Base-by-base conservation (phyloP, 2,888 invertebrate genomes). In the Dichetophora obliterata region DNA sequence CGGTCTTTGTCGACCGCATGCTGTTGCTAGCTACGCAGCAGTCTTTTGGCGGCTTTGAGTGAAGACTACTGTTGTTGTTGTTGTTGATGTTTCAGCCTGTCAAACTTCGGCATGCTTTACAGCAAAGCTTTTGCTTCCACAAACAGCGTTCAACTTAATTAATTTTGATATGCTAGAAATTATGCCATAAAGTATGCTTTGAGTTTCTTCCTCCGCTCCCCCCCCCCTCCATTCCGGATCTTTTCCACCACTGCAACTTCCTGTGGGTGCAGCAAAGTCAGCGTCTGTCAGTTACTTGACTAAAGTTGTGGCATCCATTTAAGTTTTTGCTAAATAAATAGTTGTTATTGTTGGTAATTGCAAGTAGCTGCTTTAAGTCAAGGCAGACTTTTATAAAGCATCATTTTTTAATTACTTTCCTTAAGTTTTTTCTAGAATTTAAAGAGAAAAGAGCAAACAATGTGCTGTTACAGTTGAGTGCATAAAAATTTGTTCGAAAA, bases 151-250 rank as follows among this genome's bases (percentile, higher is more conserved):
- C n/a, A 65, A 77, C 73, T 77, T 77, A 77, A 77, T 77, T 72
- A 77, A 77, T 59, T 73, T 68, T 73, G 61, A 70, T 61, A 70
- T 48, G n/a, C 70, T 63, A 16, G 59, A 59, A 69, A 63, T 69
- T 61, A 61, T 63, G 75, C 75, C 24, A 9, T 57, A 77, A 66
- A 48, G 54, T 57, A 37, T 59, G 50, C 22, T 43, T 43, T 68
- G 72, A 57, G 16, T 22, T 63, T 76, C 66, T 71, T 69, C 61
- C 22, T 57, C 16, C 73, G 8, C 73, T 31, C 52, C 57, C 61
- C 22, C 37, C 16, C 73, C 14, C 73, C 19, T 31, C 57, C 43
- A 43, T 1, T 19, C 19, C 34, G 31, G 31, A 24, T 4, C 16
- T 5, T 24, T 14, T 22, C 8, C 16, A 19, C 8, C 5, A 50